Conservation (phyloP, 2,888 invertebrate species). For the Cataglyphis altisquamis region DNA sequence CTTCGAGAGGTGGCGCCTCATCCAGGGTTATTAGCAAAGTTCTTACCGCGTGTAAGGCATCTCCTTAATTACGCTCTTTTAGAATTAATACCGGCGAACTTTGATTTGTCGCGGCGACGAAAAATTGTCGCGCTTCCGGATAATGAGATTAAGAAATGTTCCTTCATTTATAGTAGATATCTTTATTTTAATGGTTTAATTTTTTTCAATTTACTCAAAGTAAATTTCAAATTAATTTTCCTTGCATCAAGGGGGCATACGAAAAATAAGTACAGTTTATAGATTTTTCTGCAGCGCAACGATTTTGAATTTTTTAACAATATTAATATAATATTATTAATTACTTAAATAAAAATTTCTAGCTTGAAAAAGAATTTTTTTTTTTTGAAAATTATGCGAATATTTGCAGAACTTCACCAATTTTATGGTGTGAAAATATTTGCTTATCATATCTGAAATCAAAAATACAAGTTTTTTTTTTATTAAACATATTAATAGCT, state of each 20-base stretch:
- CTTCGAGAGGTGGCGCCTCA: slow-evolving; percentile 73
- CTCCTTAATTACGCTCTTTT: slow-evolving; percentile 83
- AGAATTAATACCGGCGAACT: slow-evolving; percentile 61
- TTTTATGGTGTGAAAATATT: too few species aligned
- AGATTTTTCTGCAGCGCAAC: too few species aligned
- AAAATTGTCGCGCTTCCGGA: neutral
- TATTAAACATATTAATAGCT: too few species aligned
- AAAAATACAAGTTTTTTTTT: too few species aligned
- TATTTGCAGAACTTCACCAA: too few species aligned
- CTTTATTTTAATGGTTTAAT: neutral
- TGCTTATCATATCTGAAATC: too few species aligned
- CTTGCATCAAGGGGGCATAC: neutral
- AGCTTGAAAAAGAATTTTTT: too few species aligned
- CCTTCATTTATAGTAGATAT: neutral
- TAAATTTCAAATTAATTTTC: neutral
- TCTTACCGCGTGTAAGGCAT: slow-evolving; percentile 82
- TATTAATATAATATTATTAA: too few species aligned
- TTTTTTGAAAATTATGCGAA: too few species aligned
- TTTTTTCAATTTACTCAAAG: neutral
- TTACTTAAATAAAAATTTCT: too few species aligned
- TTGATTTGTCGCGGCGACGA: slow-evolving; percentile 30
- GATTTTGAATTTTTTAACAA: too few species aligned
- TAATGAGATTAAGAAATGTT: neutral
- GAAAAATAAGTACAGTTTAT: too few species aligned
- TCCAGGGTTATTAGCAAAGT: slow-evolving; percentile 84